Percentiles rank a stretch among this genome's conserved stretches.
These are phyloP conservation scores for Alectoris magna DNA, from an alignment of 2,797 vertebrate genomes.

Conservation along the genomic window DNA sequence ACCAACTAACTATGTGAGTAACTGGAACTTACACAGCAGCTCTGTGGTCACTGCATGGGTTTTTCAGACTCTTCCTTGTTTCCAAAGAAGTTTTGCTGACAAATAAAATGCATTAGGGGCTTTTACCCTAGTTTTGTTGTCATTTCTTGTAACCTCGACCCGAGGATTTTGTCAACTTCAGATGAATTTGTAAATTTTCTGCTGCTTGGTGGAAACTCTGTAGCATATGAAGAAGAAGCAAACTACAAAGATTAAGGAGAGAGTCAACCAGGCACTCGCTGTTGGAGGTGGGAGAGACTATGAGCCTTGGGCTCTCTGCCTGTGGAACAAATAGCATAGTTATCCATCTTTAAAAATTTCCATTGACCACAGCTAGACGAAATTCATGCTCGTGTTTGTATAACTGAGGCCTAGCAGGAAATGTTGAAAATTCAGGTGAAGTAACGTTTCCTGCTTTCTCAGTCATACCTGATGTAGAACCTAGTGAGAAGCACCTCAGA, in stretches of 20 bases:
- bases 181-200: background rate
- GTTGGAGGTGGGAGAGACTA: background rate
- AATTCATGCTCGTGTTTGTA: background rate
- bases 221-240: background rate
- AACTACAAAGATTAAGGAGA: background rate
- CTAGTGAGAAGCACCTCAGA: background rate
- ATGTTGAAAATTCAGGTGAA: background rate
- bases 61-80: background rate
- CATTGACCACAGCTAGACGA: background rate
- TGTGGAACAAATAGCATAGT: background rate
- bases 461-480: background rate
- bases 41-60: background rate
- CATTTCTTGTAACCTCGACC: background rate
- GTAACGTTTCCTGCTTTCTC: rapidly evolving
- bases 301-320: background rate
- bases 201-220: background rate
- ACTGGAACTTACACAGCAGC: background rate
- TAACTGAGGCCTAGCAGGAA: background rate
- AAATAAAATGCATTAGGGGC: background rate
- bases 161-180: background rate
- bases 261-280: background rate
- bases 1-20: background rate
- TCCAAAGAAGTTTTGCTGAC: background rate
- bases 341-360: background rate
- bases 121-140: background rate